These are phyloP conservation scores for Echinometra lucunter DNA, from an alignment of 53 echinoderm and acorn worm genomes.

Conservation along the genomic window DNA sequence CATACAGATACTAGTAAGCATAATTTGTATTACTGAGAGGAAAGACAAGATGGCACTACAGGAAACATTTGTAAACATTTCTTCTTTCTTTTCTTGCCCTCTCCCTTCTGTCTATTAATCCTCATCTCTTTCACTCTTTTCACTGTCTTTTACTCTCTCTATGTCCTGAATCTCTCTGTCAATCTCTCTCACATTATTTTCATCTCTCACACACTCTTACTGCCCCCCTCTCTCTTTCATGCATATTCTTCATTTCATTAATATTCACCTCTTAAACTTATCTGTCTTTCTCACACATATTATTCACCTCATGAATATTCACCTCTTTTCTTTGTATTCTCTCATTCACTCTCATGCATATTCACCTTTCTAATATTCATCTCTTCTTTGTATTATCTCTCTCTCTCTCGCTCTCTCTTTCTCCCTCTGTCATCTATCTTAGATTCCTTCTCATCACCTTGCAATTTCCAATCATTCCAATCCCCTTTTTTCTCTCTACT, in stretches of 20 bases:
- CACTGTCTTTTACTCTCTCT: background rate
- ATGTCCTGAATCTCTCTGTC: background rate
- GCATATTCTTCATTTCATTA: too few species aligned
- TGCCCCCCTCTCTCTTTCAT: background rate
- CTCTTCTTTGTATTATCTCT: too few species aligned
- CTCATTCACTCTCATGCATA: too few species aligned
- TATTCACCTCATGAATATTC: too few species aligned
- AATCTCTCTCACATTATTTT: background rate
- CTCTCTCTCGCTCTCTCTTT: slow-evolving; percentile 2
- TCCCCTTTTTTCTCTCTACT: background rate
- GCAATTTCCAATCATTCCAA: background rate
- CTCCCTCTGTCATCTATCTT: background rate
- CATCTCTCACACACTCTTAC: background rate
- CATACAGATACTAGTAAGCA: background rate
- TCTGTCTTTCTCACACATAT: too few species aligned
- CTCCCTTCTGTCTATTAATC: background rate
- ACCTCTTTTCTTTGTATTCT: too few species aligned
- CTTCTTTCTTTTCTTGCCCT: background rate
- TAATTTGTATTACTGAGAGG: too few species aligned
- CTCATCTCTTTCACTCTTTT: background rate
- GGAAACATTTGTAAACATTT: background rate
- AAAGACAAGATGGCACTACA: background rate
- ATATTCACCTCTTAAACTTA: too few species aligned
- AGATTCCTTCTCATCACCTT: background rate
- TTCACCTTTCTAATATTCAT: too few species aligned